Conservation (phyloP, 1,140 invertebrate species). For the Oppia nitens region DNA sequence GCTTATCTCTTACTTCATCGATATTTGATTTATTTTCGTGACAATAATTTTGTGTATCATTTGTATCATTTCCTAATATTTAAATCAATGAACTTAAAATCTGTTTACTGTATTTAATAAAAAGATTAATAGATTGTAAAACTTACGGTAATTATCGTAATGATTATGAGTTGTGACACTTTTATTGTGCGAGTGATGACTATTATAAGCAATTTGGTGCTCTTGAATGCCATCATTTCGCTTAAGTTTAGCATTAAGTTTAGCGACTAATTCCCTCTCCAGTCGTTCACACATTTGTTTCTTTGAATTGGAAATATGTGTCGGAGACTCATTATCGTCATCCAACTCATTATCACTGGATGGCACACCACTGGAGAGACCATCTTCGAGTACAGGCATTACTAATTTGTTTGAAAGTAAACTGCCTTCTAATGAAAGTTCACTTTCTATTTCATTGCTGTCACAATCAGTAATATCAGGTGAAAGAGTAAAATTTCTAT, state of each 20-base stretch:
- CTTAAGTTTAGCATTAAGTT: background rate
- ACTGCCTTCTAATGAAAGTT: slow-evolving; percentile 32
- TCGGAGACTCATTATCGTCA: slow-evolving; percentile 20
- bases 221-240: background rate
- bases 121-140: too few relatives aligned
- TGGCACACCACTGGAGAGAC: slow-evolving; percentile 55
- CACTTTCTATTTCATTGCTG: slow-evolving; percentile 67
- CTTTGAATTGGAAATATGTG: background rate
- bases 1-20: background rate
- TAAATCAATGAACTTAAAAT: background rate
- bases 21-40: background rate
- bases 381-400: slow-evolving; percentile 90
- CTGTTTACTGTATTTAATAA: background rate
- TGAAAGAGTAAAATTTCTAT: slow-evolving; percentile 66
- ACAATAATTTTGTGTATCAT: background rate
- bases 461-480: slow-evolving; percentile 91
- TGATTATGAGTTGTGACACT: background rate
- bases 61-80: background rate
- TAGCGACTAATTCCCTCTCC: background rate
- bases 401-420: slow-evolving; percentile 21
- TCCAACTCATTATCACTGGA: slow-evolving; percentile 80
- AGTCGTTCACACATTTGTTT: background rate
- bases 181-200: background rate
- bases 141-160: background rate
- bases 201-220: background rate